Evolutionary conservation across 1,140 invertebrate species (phyloP), one percentile per base, ranked within the genome.

Genomic region (Hyphantria cunea): DNA sequence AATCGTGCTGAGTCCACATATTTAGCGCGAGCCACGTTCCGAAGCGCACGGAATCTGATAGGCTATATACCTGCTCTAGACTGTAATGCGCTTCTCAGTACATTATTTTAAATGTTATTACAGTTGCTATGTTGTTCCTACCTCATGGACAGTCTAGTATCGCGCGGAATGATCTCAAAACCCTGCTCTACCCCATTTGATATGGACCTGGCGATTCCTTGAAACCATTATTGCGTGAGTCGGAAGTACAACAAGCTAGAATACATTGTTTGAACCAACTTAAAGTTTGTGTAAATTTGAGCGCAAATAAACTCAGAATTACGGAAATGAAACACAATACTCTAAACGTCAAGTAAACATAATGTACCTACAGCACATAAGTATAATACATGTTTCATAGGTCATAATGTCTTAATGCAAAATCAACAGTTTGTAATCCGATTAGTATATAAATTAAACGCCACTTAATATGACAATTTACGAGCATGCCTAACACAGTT

Each of bases 1-100:
- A 85, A 83, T 87, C 84, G 84, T 87, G 84, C 78, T 70, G 71
- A 59, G 68, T 53, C 70, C 76, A 82, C 81, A 86, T 25, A 25
- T 25, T 86, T 86, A 85, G 80, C 80, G 72, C 78, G 74, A 70
- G 58, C 76, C 82, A 85, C 82, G 82, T 78, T 84, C 80, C 76
- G 66, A 65, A 15, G 60, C 41, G 74, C 80, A 74, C 81, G 74
- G 75, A 71, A 84, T 86, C 85, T 78, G 84, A 87, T 87, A 86
- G 67, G 70, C 72, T 68, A 70, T 71, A 73, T 65, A 47, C 64
- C 49, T 44, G 67, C 70, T 7, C 41, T n/a, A 44, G 12, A 6
- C 41, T 50, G 70, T 78, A 82, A 80, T 82, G 66, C 70, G 56
- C 66, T 79, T 70, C 45, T 60, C 63, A 63, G 61, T 72, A 68